These are phyloP conservation scores for Microdon myrmicae DNA, from an alignment of 2,888 invertebrate species.

Conservation along the genomic window DNA sequence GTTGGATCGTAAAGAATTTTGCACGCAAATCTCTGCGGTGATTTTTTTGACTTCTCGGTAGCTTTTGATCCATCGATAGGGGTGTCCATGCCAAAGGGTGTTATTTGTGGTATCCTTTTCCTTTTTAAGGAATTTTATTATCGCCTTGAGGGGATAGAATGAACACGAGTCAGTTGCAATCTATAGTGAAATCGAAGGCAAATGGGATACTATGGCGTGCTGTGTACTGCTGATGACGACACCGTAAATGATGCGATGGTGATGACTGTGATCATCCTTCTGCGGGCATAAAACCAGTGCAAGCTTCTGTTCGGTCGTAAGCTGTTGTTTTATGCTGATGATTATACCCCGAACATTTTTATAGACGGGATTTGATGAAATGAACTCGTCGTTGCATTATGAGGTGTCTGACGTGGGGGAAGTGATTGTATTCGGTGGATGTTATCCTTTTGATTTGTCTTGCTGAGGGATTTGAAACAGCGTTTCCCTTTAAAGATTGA, in stretches of 20 bases:
- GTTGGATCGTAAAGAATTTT: conserved; percentile 30
- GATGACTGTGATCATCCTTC: conserved; percentile 38
- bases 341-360: conserved; percentile 36
- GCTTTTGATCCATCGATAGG: conserved; percentile 46
- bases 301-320: conserved; percentile 42
- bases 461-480: no score
- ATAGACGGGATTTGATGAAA: conserved; percentile 38
- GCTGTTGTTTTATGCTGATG: conserved; percentile 48
- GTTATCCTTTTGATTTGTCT: no score
- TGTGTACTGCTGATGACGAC: conserved; percentile 14
- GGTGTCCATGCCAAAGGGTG: conserved; percentile 29
- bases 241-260: conserved; percentile 5
- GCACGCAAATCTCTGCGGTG: conserved; percentile 34
- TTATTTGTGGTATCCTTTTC: conserved; percentile 19
- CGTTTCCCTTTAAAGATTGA: no score
- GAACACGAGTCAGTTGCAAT: conserved; percentile 2
- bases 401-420: no score
- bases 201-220: conserved; percentile 6
- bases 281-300: conserved; percentile 46
- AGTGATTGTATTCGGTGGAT: no score
- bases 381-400: no score
- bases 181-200: neutral
- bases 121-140: conserved; percentile 27
- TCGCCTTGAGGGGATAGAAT: conserved; percentile 18
- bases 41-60: conserved; percentile 24